Conservation (phyloP, 2,113 vertebrate species). For the Reinhardtius hippoglossoides region DNA sequence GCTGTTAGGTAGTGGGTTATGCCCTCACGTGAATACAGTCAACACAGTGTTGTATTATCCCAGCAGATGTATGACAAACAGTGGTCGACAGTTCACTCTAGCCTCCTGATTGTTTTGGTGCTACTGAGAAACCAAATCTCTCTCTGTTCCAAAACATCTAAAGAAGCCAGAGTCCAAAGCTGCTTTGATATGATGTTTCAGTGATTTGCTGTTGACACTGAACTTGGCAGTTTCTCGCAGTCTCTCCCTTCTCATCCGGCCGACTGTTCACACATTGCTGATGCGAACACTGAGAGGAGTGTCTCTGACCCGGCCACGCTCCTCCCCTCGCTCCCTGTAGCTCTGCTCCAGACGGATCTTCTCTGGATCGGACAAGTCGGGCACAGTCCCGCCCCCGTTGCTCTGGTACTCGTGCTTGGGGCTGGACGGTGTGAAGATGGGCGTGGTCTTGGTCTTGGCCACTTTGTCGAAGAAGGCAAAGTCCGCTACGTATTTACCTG, state of each 20-base stretch:
- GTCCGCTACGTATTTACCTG: constrained; percentile 95
- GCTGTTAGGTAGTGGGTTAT: constrained; percentile 20
- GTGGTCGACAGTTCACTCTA: background rate
- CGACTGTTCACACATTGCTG: constrained; percentile 86
- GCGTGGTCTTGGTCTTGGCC: constrained; percentile 84
- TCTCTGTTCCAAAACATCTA: background rate
- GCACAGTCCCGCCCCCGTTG: constrained; percentile 58
- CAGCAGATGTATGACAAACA: constrained; percentile 4
- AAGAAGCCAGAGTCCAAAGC: constrained; percentile 1
- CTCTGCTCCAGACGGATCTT: constrained; percentile 91
- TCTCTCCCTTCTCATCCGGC: background rate
- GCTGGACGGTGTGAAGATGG: constrained; percentile 79
- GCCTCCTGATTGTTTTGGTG: constrained; percentile 3
- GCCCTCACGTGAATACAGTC: background rate
- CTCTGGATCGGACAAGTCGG: constrained; percentile 82
- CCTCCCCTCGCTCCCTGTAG: constrained; percentile 78
- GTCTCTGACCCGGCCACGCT: constrained; percentile 79
- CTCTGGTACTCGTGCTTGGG: constrained; percentile 72
- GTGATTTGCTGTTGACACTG: background rate
- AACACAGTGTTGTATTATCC: constrained; percentile 10
- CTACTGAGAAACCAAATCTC: background rate
- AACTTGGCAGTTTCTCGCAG: background rate
- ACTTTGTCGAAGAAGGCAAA: constrained; percentile 96
- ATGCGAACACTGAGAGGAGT: constrained; percentile 90
- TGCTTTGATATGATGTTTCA: constrained; percentile 8